phyloP scores from a whole-genome alignment of 2,888 invertebrate species.

The Ectemnius continuus region DNA sequence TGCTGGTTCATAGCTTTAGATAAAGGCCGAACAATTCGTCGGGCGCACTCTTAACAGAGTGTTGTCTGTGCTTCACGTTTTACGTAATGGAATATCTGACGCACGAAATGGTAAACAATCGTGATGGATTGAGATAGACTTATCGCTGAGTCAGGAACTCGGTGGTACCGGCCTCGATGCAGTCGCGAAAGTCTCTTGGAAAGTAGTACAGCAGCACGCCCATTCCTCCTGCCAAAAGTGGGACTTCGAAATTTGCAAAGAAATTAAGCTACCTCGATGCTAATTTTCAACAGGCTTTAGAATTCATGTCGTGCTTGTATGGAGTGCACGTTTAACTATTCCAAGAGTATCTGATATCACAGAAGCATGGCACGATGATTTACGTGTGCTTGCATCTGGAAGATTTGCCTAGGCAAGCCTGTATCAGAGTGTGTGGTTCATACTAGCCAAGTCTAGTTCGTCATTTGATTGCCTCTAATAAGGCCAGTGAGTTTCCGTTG shows the following conservation, averaged over 20 bases:
- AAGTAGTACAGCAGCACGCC: no score
- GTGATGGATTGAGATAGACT: slow-evolving; percentile 41
- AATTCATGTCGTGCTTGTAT: no score
- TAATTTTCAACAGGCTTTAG: no score
- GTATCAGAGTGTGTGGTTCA: neutral
- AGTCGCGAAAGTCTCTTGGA: no score
- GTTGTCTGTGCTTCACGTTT: slow-evolving; percentile 15
- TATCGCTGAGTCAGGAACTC: slow-evolving; percentile 38
- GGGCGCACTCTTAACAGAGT: slow-evolving; percentile 3
- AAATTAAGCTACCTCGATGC: no score
- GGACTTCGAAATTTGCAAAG: no score
- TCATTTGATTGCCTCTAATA: slow-evolving; percentile 6
- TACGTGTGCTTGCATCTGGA: no score
- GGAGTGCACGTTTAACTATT: no score
- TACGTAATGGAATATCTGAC: slow-evolving; percentile 27
- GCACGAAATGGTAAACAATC: slow-evolving; percentile 36
- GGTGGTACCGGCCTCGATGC: neutral
- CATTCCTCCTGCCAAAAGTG: no score
- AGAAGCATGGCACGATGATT: no score
- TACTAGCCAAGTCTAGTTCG: neutral
- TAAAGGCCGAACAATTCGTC: slow-evolving; percentile 15
- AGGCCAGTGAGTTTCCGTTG: slow-evolving; percentile 16
- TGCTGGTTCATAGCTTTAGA: slow-evolving; percentile 13
- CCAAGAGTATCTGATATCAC: no score
- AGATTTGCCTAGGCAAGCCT: no score